phyloP scores from a whole-genome alignment of 2,797 vertebrate genomes.

The Pseudochromis fuscus region DNA sequence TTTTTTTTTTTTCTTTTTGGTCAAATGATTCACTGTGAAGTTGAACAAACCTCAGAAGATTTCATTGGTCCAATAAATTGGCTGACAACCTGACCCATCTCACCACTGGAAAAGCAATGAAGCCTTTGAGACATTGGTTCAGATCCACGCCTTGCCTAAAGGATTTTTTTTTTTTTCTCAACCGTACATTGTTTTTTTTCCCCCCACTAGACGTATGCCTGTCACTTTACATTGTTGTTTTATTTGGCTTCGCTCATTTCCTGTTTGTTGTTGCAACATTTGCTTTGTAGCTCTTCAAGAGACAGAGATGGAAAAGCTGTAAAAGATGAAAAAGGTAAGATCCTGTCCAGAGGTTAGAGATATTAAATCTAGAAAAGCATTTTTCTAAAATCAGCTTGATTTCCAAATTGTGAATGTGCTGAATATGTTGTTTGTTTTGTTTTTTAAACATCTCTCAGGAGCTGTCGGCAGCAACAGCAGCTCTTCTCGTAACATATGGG shows the following conservation, averaged over 20 bases:
- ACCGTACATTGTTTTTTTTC: conserved; percentile 59
- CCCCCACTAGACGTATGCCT: conserved; percentile 74
- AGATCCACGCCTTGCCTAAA: conserved; percentile 84
- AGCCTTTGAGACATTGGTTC: conserved; percentile 93
- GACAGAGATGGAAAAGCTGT: conserved; percentile 94
- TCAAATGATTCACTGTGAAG: conserved; percentile 92
- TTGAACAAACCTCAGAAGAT: conserved; percentile 97
- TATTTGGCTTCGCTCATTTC: conserved; percentile 72
- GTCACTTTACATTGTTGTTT: conserved; percentile 64
- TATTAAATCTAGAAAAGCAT: not conserved
- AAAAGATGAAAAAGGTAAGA: conserved; percentile 97
- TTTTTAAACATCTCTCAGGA: conserved; percentile 80
- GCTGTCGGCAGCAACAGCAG: conserved; percentile 86
- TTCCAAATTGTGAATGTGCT: not conserved
- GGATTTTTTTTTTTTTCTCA: conserved; percentile 61
- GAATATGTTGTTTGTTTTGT: conserved; percentile 13
- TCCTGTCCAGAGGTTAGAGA: not conserved
- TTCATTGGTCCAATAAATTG: conserved; percentile 98
- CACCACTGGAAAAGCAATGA: conserved; percentile 96
- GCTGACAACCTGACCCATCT: conserved; percentile 96
- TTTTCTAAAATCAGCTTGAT: not conserved
- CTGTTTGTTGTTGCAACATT: conserved; percentile 85
- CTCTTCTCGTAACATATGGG: conserved; percentile 96
- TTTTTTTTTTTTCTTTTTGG: conserved; percentile 80
- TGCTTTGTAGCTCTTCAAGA: conserved; percentile 92